phyloP scores from a whole-genome alignment of 2,113 vertebrate genomes.

The Saguinus imperator region DNA sequence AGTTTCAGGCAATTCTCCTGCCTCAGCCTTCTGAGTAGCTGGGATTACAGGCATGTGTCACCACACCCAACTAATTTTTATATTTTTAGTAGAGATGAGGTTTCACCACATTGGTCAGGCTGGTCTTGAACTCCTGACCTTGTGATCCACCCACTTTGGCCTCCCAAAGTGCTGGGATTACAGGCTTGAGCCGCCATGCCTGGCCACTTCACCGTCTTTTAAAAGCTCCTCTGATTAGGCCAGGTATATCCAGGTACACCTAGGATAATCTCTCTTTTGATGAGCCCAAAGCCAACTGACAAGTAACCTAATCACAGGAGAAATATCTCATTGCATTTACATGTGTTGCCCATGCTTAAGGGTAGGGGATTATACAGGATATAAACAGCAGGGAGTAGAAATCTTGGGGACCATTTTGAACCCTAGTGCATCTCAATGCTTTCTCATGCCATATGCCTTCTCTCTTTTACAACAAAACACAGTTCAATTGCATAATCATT shows the following conservation, averaged over 20 bases:
- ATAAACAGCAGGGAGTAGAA: not conserved
- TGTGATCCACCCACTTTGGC: no score
- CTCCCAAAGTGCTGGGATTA: no score
- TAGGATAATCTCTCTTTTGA: not conserved
- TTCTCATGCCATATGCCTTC: not conserved
- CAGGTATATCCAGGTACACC: not conserved
- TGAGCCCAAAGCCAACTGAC: not conserved
- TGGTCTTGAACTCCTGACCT: no score
- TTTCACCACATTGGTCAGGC: no score
- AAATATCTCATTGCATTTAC: not conserved
- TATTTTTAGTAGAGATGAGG: no score
- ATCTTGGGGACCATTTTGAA: not conserved
- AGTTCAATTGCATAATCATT: not conserved
- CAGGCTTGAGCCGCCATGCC: no score
- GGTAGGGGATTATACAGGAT: not conserved
- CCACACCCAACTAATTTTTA: no score
- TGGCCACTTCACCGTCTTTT: not conserved
- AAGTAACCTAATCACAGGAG: not conserved
- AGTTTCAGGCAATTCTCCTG: no score
- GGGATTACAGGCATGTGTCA: no score
- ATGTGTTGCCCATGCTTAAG: not conserved
- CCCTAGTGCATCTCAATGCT: not conserved
- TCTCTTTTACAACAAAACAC: not conserved
- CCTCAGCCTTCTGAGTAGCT: no score
- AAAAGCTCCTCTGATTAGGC: not conserved